phyloP scores from a whole-genome alignment of 1,140 invertebrate genomes.

The Papilio machaon region DNA sequence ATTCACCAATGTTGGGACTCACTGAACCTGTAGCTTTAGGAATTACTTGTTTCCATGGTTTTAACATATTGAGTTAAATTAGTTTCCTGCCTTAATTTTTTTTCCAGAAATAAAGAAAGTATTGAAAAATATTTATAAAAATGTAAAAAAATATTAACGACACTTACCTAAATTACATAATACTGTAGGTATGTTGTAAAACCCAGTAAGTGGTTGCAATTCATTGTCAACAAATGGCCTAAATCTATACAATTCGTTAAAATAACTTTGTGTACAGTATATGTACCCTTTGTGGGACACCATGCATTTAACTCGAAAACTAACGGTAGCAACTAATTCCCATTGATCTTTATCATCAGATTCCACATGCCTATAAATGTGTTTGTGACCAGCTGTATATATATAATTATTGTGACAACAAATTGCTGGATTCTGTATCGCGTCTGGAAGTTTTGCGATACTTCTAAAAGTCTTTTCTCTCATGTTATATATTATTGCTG shows the following conservation, averaged over 20 bases:
- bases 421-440: conserved; percentile 64
- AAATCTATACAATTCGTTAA: conserved; percentile 66
- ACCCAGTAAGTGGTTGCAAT: conserved; percentile 57
- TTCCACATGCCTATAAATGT: conserved; percentile 65
- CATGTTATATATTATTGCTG: conserved; percentile 64
- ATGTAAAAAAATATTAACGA: background rate
- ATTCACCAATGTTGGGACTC: no score
- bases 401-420: conserved; percentile 60
- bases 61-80: no score
- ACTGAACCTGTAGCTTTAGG: no score
- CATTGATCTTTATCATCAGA: conserved; percentile 52
- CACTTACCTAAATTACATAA: conserved; percentile 65
- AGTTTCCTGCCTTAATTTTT: no score
- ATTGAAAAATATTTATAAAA: background rate
- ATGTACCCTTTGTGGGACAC: conserved; percentile 65
- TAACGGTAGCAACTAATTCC: conserved; percentile 51
- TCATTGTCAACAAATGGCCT: conserved; percentile 53
- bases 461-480: conserved; percentile 60
- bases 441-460: conserved; percentile 64
- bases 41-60: no score
- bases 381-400: conserved; percentile 64
- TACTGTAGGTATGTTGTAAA: conserved; percentile 58
- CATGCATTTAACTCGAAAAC: conserved; percentile 62
- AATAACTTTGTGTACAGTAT: conserved; percentile 69
- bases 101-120: no score